Percentiles rank a stretch among this genome's conserved stretches.
These are phyloP conservation scores for Osmerus eperlanus DNA, from an alignment of 2,113 vertebrate genomes.

Conservation along the genomic window DNA sequence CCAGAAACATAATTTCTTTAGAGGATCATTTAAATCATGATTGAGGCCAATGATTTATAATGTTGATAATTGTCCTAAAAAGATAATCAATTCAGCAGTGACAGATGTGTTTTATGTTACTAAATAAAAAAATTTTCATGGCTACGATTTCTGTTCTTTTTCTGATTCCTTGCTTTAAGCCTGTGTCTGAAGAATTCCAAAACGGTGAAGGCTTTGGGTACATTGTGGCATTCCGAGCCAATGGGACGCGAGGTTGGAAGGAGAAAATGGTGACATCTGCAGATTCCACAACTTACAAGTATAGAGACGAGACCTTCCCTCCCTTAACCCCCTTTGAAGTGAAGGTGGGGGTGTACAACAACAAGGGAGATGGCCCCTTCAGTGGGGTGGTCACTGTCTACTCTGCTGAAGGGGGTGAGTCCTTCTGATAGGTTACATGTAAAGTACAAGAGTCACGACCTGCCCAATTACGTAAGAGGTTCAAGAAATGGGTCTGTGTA, in stretches of 20 bases:
- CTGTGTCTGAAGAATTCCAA: conserved; percentile 96
- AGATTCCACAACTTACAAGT: conserved; percentile 92
- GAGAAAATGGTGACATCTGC: conserved; percentile 98
- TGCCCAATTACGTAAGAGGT: no score
- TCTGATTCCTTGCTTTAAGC: conserved; percentile 67
- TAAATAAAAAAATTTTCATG: no score
- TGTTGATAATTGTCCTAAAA: no score
- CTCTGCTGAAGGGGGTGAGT: conserved; percentile 90
- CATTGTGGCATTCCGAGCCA: conserved; percentile 94
- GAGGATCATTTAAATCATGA: no score
- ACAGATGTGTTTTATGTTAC: no score
- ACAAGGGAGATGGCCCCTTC: conserved; percentile 96
- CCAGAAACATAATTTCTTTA: no score
- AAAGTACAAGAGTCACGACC: no score
- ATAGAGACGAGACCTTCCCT: conserved; percentile 93
- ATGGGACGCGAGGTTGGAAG: conserved; percentile 93
- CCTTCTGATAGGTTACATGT: no score
- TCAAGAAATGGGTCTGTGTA: no score
- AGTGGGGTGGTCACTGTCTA: conserved; percentile 88
- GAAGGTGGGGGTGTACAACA: conserved; percentile 96
- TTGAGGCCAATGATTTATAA: no score
- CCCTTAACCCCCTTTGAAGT: conserved; percentile 94
- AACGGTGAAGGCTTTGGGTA: conserved; percentile 96
- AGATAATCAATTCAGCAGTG: no score
- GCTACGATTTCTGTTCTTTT: neutral